Percentiles rank a stretch among this genome's conserved stretches.
phyloP scores from a whole-genome alignment of 1,140 invertebrate genomes.

The Drosophila neocordata region DNA sequence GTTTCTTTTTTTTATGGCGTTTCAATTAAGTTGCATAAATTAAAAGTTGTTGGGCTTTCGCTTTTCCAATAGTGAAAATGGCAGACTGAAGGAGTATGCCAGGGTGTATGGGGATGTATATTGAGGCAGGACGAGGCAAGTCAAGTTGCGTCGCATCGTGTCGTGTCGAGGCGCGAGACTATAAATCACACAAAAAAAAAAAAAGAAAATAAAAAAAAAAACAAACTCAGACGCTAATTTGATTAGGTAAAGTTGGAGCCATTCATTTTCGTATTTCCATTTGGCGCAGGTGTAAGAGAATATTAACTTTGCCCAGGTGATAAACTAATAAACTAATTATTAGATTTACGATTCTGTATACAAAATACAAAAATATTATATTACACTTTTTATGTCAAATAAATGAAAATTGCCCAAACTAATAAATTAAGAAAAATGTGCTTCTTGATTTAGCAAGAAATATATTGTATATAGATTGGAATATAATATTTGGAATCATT shows the following conservation, averaged over 20 bases:
- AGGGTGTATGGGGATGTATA: slow-evolving; percentile 5
- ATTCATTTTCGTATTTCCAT: slow-evolving; percentile 41
- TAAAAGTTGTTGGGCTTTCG: slow-evolving; percentile 42
- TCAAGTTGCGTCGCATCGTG: too few relatives aligned
- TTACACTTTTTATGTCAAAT: neutral
- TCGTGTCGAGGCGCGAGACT: slow-evolving; percentile 27
- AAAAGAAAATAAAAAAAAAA: slow-evolving; percentile 1
- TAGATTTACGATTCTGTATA: slow-evolving; percentile 7
- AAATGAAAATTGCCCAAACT: neutral
- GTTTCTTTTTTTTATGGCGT: slow-evolving; percentile 50
- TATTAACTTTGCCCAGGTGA: slow-evolving; percentile 18
- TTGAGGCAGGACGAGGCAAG: neutral
- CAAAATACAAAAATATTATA: neutral
- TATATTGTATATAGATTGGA: too few relatives aligned
- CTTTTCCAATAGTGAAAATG: neutral
- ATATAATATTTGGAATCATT: too few relatives aligned
- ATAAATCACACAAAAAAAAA: slow-evolving; percentile 47
- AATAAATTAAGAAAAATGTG: too few relatives aligned
- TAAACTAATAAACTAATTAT: slow-evolving; percentile 11
- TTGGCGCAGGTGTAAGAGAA: slow-evolving; percentile 32
- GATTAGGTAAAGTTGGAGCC: slow-evolving; percentile 48
- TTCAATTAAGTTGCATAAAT: slow-evolving; percentile 65
- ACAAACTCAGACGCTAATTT: slow-evolving; percentile 43
- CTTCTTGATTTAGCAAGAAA: too few relatives aligned
- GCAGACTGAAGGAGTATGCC: neutral